Percentiles rank a stretch among this genome's conserved stretches.
These are phyloP conservation scores for Anas bahamensis DNA, from an alignment of 2,797 vertebrate genomes.

Conservation along the genomic window DNA sequence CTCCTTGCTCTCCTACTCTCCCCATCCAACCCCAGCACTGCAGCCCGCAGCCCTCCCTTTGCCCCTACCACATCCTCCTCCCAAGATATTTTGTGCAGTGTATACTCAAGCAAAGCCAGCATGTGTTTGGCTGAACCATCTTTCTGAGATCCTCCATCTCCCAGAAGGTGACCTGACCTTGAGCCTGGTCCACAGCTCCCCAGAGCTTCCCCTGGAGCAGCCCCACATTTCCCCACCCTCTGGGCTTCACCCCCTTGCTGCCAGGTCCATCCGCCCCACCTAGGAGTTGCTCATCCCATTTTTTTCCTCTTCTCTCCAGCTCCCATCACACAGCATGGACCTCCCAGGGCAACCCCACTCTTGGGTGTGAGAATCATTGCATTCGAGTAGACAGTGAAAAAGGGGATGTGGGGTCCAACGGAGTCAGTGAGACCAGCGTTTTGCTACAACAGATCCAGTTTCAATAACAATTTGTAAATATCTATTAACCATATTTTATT, in stretches of 20 bases:
- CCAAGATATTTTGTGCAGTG: no score
- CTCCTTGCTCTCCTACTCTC: no score
- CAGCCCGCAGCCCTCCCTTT: no score
- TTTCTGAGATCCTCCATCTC: background rate
- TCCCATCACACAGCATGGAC: background rate
- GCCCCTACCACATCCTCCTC: no score
- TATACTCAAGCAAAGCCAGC: no score
- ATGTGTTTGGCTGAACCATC: background rate
- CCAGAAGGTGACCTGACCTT: background rate
- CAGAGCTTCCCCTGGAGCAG: background rate
- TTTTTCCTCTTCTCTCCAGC: background rate
- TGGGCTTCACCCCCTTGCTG: background rate
- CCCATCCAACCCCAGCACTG: no score
- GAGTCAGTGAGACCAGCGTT: background rate
- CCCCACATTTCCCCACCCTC: fast-evolving
- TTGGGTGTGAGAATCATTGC: background rate
- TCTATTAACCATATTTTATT: background rate
- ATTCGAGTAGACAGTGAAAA: background rate
- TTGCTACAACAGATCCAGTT: background rate
- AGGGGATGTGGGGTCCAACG: background rate
- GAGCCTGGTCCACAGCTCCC: background rate
- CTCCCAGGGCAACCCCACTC: background rate
- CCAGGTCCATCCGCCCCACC: background rate
- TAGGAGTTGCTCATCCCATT: background rate
- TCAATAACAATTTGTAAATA: background rate